Evolutionary conservation across 2,888 invertebrate genomes (phyloP).

Genomic region (Scaptomyza reducta): DNA sequence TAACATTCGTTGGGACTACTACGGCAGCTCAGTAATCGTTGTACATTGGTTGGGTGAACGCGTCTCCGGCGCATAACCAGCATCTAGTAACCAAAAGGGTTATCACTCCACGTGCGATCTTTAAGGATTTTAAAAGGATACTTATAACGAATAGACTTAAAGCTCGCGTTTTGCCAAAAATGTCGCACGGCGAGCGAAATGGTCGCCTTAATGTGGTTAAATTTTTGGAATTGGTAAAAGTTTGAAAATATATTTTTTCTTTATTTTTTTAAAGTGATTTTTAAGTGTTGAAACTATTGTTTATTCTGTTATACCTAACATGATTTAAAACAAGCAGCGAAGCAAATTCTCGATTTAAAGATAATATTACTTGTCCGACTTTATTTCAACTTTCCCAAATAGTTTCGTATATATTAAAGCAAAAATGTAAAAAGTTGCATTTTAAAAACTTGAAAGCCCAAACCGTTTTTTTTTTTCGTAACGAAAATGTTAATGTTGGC

Average conservation of each 20-base stretch:
- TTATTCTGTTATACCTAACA: too few species aligned
- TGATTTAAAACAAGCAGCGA: too few species aligned
- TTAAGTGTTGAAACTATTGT: too few species aligned
- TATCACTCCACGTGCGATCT: conserved; percentile 7
- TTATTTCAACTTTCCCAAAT: too few species aligned
- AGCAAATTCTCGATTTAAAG: too few species aligned
- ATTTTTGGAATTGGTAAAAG: conserved; percentile 83
- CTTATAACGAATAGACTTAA: not conserved
- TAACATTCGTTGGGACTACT: conserved; percentile 37
- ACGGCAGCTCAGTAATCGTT: conserved; percentile 59
- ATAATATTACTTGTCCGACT: too few species aligned
- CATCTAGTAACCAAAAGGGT: too few species aligned
- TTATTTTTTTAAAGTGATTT: conserved; percentile 4
- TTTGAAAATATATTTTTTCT: not conserved
- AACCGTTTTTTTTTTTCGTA: not conserved
- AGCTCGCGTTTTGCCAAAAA: conserved; percentile 36
- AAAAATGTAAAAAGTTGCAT: not conserved
- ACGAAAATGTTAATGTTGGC: too few species aligned
- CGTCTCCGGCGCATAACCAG: conserved; percentile 19
- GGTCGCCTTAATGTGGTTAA: conserved; percentile 83
- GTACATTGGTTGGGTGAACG: conserved; percentile 56
- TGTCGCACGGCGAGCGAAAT: conserved; percentile 82
- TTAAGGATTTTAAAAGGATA: conserved; percentile 16
- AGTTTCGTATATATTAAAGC: too few species aligned
- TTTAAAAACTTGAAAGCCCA: not conserved